Evolutionary conservation across 35 echinoderm and acorn worm species (phyloP), one percentile per base, ranked within the genome.

Genomic region (Heliocidaris tuberculata): DNA sequence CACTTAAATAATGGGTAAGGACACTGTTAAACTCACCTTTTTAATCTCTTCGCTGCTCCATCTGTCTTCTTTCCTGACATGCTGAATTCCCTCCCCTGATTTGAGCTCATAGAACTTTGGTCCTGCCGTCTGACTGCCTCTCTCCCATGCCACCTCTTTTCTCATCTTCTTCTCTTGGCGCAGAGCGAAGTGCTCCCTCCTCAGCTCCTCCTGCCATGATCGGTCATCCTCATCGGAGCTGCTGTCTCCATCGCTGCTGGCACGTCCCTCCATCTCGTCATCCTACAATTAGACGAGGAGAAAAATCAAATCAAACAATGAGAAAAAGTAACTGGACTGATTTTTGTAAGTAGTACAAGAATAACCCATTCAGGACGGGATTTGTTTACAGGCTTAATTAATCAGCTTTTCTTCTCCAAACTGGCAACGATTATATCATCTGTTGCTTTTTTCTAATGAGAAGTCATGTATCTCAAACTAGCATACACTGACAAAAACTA

Each of bases 91-190:
- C 86, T 99, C 96, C 30, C 98, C 98, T 50, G 85, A 32, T 65
- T 99, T 97, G 16, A 97, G 30, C 35, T 99, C 98, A 54, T 99
- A 99, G 92, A 99, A 97, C 32, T 94, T 97, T 47, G 97, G 97
- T 88, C 71, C 31, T 7, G 94, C 47, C 47, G 32, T 59, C 13
- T 71, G 85, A 30, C 59, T 42, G 4, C 93, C 93, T 31, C 94
- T 70, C 93, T 56, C 86, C 60, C 95, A 59, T 32, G 88, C 60
- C 3, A 7, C 11, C 13, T 54, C 54, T 9, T 48, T 86, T 65
- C 85, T 49, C 11, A 94, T 65, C 88, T 94, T 94, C 88, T 93
- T 93, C 86, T 98, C 96, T 30, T 96, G 92, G 50, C 96, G 95
- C 6, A 98, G 90, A 56, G 35, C 50, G 86, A 95, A 95, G 49